phyloP scores from a whole-genome alignment of 2,797 vertebrate genomes.

The Ara ararauna region DNA sequence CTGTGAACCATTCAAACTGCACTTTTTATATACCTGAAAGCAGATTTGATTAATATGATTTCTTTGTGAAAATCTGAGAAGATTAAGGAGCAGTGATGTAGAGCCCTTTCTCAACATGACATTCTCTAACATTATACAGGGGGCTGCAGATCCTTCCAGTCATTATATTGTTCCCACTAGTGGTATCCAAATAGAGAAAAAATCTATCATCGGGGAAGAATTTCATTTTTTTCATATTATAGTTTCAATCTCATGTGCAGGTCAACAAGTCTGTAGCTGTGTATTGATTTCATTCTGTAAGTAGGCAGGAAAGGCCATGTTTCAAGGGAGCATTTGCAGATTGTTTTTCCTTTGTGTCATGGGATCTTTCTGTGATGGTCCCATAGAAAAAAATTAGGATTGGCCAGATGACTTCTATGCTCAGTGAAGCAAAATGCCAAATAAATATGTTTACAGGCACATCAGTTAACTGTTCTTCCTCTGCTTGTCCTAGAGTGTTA shows the following conservation, averaged over 20 bases:
- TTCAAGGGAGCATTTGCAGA: constrained; percentile 74
- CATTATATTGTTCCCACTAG: constrained; percentile 68
- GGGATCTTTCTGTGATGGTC: constrained; percentile 55
- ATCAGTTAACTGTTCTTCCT: constrained; percentile 56
- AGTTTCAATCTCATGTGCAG: constrained; percentile 68
- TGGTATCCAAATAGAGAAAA: constrained; percentile 67
- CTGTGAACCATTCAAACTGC: constrained; percentile 74
- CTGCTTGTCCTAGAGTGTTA: constrained; percentile 44
- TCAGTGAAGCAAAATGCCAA: constrained; percentile 73
- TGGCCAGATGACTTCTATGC: constrained; percentile 61
- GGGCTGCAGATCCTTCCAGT: constrained; percentile 66
- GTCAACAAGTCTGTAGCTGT: constrained; percentile 76
- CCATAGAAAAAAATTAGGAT: constrained; percentile 66
- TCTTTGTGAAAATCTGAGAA: constrained; percentile 81
- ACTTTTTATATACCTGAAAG: constrained; percentile 78
- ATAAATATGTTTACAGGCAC: constrained; percentile 63
- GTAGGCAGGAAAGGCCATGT: constrained; percentile 70
- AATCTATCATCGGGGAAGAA: constrained; percentile 65
- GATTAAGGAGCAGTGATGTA: constrained; percentile 79
- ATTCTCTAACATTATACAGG: constrained; percentile 55
- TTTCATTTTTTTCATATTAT: constrained; percentile 65
- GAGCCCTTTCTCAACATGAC: constrained; percentile 73
- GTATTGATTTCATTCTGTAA: constrained; percentile 72
- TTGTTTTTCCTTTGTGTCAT: constrained; percentile 64
- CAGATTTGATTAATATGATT: constrained; percentile 83